These are phyloP conservation scores for Urechis unicinctus DNA, from an alignment of 2,888 invertebrate species.

Conservation along the genomic window DNA sequence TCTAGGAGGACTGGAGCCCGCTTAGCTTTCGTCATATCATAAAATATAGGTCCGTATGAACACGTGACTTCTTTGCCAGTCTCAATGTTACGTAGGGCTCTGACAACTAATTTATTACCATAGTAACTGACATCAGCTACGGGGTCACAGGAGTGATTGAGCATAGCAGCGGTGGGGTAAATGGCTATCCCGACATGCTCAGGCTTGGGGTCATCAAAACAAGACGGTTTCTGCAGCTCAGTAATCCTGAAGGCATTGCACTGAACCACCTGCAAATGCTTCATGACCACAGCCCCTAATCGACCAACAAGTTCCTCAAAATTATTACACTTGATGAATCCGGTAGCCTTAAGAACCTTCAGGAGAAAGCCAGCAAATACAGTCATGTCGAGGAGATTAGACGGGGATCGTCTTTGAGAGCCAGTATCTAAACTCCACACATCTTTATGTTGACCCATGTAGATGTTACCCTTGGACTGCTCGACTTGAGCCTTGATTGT, in stretches of 20 bases:
- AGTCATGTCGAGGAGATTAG: conserved; percentile 64
- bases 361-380: conserved; percentile 47
- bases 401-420: conserved; percentile 58
- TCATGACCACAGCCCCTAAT: conserved; percentile 64
- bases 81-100: conserved; percentile 61
- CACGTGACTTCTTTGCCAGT: conserved; percentile 70
- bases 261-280: conserved; percentile 72
- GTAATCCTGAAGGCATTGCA: conserved; percentile 75
- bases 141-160: conserved; percentile 88
- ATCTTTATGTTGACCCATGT: conserved; percentile 52
- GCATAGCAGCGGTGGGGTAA: conserved; percentile 77
- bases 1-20: conserved; percentile 61
- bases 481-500: not conserved
- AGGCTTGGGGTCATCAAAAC: conserved; percentile 42
- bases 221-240: conserved; percentile 48
- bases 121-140: conserved; percentile 71
- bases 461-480: conserved; percentile 28
- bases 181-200: conserved; percentile 69
- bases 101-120: conserved; percentile 65
- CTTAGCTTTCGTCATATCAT: conserved; percentile 50
- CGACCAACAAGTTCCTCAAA: conserved; percentile 22
- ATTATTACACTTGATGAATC: conserved; percentile 15
- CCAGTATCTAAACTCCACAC: conserved; percentile 69
- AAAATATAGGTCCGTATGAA: conserved; percentile 59
- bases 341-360: conserved; percentile 30